A percentile compares a stretch with the other conserved stretches of the same genome.
These are phyloP conservation scores for Goniozus legneri DNA, from an alignment of 1,140 invertebrate species.

Conservation along the genomic window DNA sequence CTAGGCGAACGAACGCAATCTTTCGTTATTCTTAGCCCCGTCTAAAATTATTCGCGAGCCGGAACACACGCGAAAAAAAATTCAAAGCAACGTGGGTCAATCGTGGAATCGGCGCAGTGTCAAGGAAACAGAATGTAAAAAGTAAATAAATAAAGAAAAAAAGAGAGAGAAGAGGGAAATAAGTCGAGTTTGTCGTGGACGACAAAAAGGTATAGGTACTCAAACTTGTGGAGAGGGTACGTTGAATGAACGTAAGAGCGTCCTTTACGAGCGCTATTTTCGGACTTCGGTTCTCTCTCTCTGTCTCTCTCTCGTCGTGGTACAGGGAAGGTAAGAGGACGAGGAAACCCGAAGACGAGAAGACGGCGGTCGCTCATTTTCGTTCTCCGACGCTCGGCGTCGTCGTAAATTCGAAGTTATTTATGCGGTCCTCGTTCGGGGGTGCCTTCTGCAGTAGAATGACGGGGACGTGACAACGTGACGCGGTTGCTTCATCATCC, in stretches of 20 bases:
- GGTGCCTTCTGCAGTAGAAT: constrained; percentile 42
- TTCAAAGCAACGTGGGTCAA: too few species aligned
- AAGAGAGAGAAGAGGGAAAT: too few species aligned
- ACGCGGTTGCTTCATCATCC: constrained; percentile 39
- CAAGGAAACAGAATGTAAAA: too few species aligned
- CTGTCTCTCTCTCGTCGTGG: neutral
- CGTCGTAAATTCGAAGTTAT: constrained; percentile 29
- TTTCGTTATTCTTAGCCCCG: too few species aligned
- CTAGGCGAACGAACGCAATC: too few species aligned
- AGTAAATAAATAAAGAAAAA: too few species aligned
- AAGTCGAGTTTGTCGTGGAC: too few species aligned
- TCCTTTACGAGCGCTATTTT: neutral
- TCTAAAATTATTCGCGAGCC: too few species aligned
- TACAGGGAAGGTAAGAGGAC: neutral
- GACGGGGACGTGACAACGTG: constrained; percentile 47
- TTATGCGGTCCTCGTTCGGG: constrained; percentile 49
- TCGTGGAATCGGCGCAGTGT: too few species aligned
- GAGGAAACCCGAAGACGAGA: constrained; percentile 14
- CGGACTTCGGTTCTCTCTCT: too few species aligned
- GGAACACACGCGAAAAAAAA: too few species aligned
- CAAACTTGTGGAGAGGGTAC: constrained; percentile 6
- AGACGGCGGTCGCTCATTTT: constrained; percentile 31
- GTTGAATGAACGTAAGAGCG: constrained; percentile 4
- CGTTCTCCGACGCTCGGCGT: constrained; percentile 29
- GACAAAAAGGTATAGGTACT: too few species aligned